Evolutionary conservation across 53 echinoderm and acorn worm species (phyloP), one percentile per base, ranked within the genome.

Genomic region (Echinometra lucunter): DNA sequence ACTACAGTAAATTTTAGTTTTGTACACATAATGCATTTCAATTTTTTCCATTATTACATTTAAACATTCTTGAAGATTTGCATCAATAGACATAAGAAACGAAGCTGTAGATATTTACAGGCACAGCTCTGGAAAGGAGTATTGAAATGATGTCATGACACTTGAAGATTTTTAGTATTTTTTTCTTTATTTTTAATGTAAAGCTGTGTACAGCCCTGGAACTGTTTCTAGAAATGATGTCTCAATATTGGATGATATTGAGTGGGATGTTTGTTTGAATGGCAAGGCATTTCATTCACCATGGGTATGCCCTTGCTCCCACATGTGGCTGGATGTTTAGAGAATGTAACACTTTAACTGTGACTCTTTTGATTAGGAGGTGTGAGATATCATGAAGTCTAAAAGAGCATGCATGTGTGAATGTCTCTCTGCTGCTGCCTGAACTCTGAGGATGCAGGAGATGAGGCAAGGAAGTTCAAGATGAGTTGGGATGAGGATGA

Each of bases 331-430:
- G 3, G n/a, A n/a, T 85, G 85, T 85, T 85, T 85, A 85, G 85
- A 85, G 85, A 85, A 85, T 85, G 85, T 85, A 7, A 85, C 85
- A 13, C 45, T 85, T 85, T n/a, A 0, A 49, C 85, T 13, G 11
- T 85, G 45, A 49, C 85, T 85, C 85, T 25, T n/a, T n/a, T 85
- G 85, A 85, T 85, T 47, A 47, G 18, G 49, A 85, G 85, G 85
- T 85, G 85, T 85, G 85, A 85, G 47, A 9, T 21, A 8, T 49
- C 60, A 35, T 27, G 89, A 89, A 34, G 40, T 27, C 3, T 57
- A 13, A 6, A 60, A 60, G 35, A 16, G 58, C 12, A 30, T 57
- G 60, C 4, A 37, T 56, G 58, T 19, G 21, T 38, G 89, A 49
- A 49, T 49, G 49, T 85, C 28, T 45, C 13, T 27, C 10, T 15